Conservation (phyloP, 2,113 vertebrate genomes). For the Tylochromis polylepis region DNA sequence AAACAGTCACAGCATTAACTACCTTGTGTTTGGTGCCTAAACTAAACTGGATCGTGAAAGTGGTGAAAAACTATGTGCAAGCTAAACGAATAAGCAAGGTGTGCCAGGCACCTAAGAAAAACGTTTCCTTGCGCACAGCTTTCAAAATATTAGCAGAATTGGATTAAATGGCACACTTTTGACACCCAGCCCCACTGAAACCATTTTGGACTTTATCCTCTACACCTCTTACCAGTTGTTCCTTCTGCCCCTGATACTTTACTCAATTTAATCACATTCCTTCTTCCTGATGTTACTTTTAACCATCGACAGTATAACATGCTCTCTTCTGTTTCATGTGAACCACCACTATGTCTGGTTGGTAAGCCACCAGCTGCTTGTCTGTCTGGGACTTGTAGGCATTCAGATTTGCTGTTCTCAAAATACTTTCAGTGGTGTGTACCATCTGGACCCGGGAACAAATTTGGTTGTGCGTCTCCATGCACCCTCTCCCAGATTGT, state of each 20-base stretch:
- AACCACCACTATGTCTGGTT: neutral
- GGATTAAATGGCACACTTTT: neutral
- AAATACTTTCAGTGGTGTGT: neutral
- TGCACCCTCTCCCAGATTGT: neutral
- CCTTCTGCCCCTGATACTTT: neutral
- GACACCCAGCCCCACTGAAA: neutral
- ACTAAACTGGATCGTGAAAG: neutral
- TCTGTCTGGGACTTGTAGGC: neutral
- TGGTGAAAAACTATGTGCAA: neutral
- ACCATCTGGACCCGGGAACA: neutral
- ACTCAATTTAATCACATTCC: neutral
- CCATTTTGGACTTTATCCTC: neutral
- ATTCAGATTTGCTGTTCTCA: neutral
- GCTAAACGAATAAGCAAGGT: neutral
- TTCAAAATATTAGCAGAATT: neutral
- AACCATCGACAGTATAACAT: neutral
- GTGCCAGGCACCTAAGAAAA: neutral
- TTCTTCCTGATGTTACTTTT: neutral
- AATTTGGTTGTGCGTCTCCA: neutral
- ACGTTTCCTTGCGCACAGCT: accelerated
- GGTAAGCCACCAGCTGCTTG: neutral
- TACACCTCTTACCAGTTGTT: neutral
- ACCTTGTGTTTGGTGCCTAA: neutral
- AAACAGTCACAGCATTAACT: too few relatives aligned
- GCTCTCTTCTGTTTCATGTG: neutral